phyloP scores from a whole-genome alignment of 1,140 invertebrate genomes.

The Steinernema feltiae region DNA sequence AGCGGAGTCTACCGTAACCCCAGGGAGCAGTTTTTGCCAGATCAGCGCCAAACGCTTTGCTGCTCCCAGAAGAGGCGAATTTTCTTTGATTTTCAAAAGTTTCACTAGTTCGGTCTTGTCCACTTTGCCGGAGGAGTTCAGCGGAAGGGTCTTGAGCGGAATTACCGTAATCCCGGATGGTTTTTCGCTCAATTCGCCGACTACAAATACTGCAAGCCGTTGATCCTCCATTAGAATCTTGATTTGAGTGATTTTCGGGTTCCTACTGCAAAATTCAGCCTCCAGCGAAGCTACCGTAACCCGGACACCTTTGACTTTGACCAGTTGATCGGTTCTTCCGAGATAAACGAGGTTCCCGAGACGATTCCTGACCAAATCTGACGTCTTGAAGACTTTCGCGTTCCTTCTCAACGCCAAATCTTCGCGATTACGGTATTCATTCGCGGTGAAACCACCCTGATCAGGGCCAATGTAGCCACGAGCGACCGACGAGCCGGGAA shows the following conservation, averaged over 20 bases:
- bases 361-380: constrained; percentile 18
- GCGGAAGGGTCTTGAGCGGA: constrained; percentile 29
- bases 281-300: constrained; percentile 23
- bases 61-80: constrained; percentile 15
- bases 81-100: background rate
- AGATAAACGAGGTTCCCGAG: constrained; percentile 23
- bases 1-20: background rate
- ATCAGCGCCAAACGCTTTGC: constrained; percentile 12
- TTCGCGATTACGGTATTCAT: background rate
- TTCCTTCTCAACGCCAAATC: background rate
- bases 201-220: constrained; percentile 29
- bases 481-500: constrained; percentile 20
- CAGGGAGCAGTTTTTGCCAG: constrained; percentile 1
- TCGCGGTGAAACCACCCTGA: background rate
- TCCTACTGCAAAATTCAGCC: background rate
- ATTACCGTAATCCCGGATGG: constrained; percentile 20
- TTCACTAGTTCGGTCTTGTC: constrained; percentile 25
- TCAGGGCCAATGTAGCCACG: constrained; percentile 12
- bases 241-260: background rate
- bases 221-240: constrained; percentile 17
- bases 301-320: constrained; percentile 38
- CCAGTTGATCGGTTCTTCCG: constrained; percentile 36
- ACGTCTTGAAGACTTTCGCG: constrained; percentile 12
- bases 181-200: background rate
- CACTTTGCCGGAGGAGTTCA: constrained; percentile 41